These are phyloP conservation scores for Aricia agestis DNA, from an alignment of 1,140 invertebrate species.

Conservation along the genomic window DNA sequence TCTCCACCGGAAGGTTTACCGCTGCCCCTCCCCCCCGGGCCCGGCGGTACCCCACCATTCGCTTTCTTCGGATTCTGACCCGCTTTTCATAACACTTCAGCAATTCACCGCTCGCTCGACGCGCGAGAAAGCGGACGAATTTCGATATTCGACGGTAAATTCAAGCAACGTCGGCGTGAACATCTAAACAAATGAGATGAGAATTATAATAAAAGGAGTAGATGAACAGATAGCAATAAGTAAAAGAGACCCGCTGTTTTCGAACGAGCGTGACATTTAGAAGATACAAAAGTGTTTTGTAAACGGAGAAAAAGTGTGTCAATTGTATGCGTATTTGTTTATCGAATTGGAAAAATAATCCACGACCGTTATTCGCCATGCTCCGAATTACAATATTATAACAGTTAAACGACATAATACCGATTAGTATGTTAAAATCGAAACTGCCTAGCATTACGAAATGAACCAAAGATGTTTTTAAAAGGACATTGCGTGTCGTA, in stretches of 20 bases:
- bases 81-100: constrained; percentile 70
- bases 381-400: not conserved
- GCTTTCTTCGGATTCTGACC: constrained; percentile 74
- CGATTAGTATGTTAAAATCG: not conserved
- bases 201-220: constrained; percentile 33
- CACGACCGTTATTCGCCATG: not conserved
- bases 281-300: constrained; percentile 3
- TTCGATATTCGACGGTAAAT: not conserved
- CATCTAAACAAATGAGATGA: not conserved
- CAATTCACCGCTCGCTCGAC: constrained; percentile 46
- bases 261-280: not conserved
- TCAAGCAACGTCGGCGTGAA: not conserved
- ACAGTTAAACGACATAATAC: not conserved
- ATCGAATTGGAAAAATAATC: not conserved
- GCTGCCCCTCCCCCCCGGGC: constrained; percentile 50
- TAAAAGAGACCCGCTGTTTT: not conserved
- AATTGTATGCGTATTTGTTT: not conserved
- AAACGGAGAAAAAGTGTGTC: constrained; percentile 5
- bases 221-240: not conserved
- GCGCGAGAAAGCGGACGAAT: constrained; percentile 59
- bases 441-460: not conserved
- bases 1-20: constrained; percentile 58
- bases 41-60: constrained; percentile 48
- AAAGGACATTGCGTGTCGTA: not conserved
- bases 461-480: not conserved